Evolutionary conservation across 2,113 vertebrate species (phyloP), one percentile per base, ranked within the genome.

Genomic region (Oreochromis aureus): DNA sequence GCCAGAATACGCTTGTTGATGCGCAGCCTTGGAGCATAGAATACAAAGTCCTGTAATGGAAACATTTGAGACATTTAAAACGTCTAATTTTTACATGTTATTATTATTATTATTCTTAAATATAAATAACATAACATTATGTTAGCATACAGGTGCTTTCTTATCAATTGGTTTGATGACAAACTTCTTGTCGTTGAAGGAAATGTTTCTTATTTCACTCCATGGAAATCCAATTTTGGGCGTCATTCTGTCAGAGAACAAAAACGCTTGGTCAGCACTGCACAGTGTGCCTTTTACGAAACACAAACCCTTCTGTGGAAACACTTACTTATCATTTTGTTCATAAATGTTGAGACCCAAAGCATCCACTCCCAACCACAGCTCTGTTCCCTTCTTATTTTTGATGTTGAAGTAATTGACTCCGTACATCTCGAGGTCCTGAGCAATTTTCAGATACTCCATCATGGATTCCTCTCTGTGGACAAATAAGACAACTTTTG

Each of bases 111-210:
- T 69, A 69, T 39, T 41, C 10, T 10, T 24, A 46, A 46, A 44
- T 46, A 9, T 54, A 41, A 46, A 30, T 22, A 10, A 59, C 6
- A 10, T 63, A 63, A 63, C 59, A 63, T 63, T 63, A 36, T 63
- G 30, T 71, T 53, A 7, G 93, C 93, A 22, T 97, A 99, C 99
- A 83, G 99, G 99, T 7, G 99, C 97, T 97, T 99, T 99, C 96
- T 99, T 99, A 96, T 99, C 98, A 93, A 99, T 99, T 51, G 99
- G 99, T 93, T 99, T 99, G 88, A 99, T 99, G 92, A 99, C 98
- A 95, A 99, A 99, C 94, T 99, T 99, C 98, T 99, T 99, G 95
- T 99, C 99, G 30, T 99, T 99, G 95, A 99, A 99, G 89, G 98
- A 99, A 92, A 99, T 99, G 92, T 99, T 99, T 83, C 99, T 97